Evolutionary conservation across 2,113 vertebrate genomes (phyloP).

Genomic region (Paedocypris sp.): DNA sequence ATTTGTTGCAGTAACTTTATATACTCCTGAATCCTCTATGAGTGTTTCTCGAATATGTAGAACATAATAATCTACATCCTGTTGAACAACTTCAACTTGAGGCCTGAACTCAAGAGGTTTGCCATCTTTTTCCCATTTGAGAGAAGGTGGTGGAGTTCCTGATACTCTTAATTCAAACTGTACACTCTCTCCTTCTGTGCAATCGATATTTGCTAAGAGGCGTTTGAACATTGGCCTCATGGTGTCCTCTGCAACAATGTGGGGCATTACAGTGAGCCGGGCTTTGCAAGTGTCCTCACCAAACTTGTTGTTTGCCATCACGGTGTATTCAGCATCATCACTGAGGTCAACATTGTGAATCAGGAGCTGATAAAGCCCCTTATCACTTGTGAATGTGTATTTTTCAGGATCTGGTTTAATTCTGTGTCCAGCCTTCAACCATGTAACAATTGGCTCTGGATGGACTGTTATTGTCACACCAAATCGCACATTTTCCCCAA

Average conservation of each 20-base stretch:
- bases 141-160: constrained; percentile 68
- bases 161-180: constrained; percentile 90
- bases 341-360: constrained; percentile 76
- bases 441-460: constrained; percentile 87
- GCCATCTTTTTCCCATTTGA: constrained; percentile 94
- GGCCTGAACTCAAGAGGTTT: constrained; percentile 73
- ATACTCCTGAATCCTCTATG: constrained; percentile 85
- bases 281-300: constrained; percentile 94
- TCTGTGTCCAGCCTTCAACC: constrained; percentile 91
- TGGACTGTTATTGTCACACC: constrained; percentile 97
- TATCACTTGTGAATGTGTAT: constrained; percentile 89
- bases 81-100: constrained; percentile 79
- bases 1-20: constrained; percentile 91
- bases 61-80: constrained; percentile 81
- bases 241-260: constrained; percentile 74
- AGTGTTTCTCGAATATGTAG: constrained; percentile 87
- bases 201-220: constrained; percentile 84
- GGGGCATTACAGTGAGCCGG: constrained; percentile 78
- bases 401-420: constrained; percentile 85
- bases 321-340: constrained; percentile 87
- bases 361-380: constrained; percentile 89
- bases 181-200: constrained; percentile 80
- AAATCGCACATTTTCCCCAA: constrained; percentile 89
- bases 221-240: constrained; percentile 97
- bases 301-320: constrained; percentile 86